phyloP scores from a whole-genome alignment of 2,888 invertebrate genomes.

The Cryptocephalus moraei region DNA sequence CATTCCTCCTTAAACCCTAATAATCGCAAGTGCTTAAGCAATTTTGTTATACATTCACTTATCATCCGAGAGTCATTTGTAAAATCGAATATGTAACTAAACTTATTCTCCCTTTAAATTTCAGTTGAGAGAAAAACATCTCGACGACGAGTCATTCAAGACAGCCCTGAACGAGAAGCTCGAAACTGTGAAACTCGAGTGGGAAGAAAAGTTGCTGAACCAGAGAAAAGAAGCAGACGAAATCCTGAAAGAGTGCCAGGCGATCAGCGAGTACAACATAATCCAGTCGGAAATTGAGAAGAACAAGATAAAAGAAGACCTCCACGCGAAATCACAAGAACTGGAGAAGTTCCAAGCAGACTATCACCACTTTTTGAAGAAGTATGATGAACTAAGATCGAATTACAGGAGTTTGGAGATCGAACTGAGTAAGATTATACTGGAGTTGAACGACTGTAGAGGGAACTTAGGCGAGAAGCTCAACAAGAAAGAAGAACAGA shows the following conservation, averaged over 20 bases:
- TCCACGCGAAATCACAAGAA: slow-evolving; percentile 18
- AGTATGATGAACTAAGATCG: slow-evolving; percentile 14
- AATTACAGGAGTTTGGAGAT: slow-evolving; percentile 11
- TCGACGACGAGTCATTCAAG: slow-evolving; percentile 16
- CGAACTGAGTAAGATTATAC: slow-evolving; percentile 9
- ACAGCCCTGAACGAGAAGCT: slow-evolving; percentile 37
- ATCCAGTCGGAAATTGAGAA: slow-evolving; percentile 45
- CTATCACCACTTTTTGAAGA: slow-evolving; percentile 11
- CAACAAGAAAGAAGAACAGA: slow-evolving; percentile 33
- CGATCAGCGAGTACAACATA: slow-evolving; percentile 44
- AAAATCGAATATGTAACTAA: neutral
- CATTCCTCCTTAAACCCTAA: too few species aligned
- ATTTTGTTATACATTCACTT: too few species aligned
- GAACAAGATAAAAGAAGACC: slow-evolving; percentile 35
- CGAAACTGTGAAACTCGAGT: slow-evolving; percentile 36
- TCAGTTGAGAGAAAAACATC: slow-evolving; percentile 27
- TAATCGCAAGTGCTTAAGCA: too few species aligned
- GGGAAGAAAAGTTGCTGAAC: slow-evolving; percentile 36
- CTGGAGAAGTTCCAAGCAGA: slow-evolving; percentile 14
- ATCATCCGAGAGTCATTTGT: too few species aligned
- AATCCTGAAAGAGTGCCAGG: slow-evolving; percentile 45
- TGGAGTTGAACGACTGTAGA: slow-evolving; percentile 16
- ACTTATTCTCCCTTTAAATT: slow-evolving; percentile 1
- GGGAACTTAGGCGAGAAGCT: slow-evolving; percentile 7
- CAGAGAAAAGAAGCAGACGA: slow-evolving; percentile 39